Evolutionary conservation across 2,797 vertebrate species (phyloP).

Genomic region (Poecile montanus): DNA sequence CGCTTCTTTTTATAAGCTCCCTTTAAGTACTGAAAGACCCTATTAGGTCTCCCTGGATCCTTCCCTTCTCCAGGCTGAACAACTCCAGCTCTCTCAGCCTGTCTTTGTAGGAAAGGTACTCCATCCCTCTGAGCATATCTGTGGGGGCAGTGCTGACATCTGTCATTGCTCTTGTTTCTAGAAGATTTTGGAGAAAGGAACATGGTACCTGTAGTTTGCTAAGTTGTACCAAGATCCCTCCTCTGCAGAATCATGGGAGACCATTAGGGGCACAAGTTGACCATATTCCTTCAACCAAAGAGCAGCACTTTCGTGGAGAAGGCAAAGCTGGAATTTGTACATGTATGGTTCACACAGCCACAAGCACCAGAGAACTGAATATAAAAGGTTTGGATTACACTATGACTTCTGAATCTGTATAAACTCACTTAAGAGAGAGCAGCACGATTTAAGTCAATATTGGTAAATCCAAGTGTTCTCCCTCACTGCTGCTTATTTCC

Average conservation of each 20-base stretch:
- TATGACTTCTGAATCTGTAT: neutral
- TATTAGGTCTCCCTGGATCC: neutral
- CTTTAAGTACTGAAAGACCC: neutral
- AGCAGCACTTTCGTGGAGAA: neutral
- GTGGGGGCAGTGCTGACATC: neutral
- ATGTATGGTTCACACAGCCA: rapidly evolving
- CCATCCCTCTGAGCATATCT: neutral
- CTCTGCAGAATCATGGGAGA: neutral
- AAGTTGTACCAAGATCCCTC: neutral
- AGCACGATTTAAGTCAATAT: neutral
- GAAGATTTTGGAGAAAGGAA: neutral
- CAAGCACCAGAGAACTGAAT: neutral
- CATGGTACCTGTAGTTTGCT: neutral
- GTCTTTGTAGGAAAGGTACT: neutral
- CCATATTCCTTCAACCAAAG: neutral
- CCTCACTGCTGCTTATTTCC: neutral
- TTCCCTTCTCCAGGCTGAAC: neutral
- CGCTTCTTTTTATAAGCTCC: neutral
- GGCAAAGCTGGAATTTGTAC: neutral
- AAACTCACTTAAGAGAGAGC: rapidly evolving
- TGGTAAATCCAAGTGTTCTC: neutral
- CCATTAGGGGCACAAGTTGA: rapidly evolving
- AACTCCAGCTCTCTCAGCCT: neutral
- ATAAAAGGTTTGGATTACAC: neutral
- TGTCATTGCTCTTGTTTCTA: neutral